Conservation (phyloP, 2,797 vertebrate species). For the Myotis vivesi region DNA sequence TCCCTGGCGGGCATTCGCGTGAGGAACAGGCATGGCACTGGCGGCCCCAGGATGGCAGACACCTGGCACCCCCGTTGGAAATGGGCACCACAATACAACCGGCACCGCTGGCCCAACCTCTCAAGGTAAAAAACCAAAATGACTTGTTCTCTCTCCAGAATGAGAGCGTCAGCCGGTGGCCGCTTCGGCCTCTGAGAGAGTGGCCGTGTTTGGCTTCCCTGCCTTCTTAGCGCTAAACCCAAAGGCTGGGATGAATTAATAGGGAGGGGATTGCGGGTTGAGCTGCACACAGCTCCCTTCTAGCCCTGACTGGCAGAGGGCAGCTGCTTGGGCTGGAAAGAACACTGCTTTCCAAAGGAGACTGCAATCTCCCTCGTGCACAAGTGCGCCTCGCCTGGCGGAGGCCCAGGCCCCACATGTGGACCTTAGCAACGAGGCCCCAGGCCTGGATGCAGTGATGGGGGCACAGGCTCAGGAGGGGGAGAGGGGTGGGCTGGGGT, state of each 20-base stretch:
- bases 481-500: too few species aligned
- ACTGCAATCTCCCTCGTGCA: background rate
- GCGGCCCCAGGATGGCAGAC: background rate
- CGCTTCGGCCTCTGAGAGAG: background rate
- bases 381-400: background rate
- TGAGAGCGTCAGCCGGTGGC: accelerated
- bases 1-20: accelerated
- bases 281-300: background rate
- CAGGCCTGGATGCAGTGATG: background rate
- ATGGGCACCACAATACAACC: accelerated
- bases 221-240: background rate
- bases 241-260: background rate
- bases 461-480: background rate
- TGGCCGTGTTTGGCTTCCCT: background rate
- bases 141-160: background rate
- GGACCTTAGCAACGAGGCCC: background rate
- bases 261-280: background rate
- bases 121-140: background rate
- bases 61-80: background rate
- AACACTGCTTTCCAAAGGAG: slow-evolving; percentile 49
- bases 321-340: slow-evolving; percentile 24
- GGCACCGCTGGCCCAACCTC: background rate
- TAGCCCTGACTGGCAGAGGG: slow-evolving; percentile 35
- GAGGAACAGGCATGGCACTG: accelerated
- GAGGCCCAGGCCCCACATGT: background rate